Conservation (phyloP, 37 sponge, comb jelly and placozoan species). For the Ephydatia muelleri region DNA sequence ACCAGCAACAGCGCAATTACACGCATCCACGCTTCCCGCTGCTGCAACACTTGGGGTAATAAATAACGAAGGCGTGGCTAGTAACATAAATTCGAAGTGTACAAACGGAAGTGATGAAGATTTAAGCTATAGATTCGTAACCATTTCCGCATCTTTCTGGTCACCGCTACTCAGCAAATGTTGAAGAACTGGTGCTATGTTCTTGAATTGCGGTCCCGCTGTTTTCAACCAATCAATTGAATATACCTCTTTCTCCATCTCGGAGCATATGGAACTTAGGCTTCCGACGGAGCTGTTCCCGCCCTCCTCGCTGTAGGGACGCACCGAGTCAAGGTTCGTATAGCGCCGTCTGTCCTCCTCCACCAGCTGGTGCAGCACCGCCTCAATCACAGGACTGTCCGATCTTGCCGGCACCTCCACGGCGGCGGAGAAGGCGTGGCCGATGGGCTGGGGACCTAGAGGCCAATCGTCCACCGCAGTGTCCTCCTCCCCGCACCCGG, state of each 20-base stretch:
- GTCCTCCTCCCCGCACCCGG: conserved; percentile 52
- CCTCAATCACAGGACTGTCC: conserved; percentile 32
- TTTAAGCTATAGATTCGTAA: background rate
- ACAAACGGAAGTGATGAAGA: too few relatives aligned
- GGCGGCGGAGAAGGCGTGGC: background rate
- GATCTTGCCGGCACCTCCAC: conserved; percentile 14
- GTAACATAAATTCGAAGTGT: too few relatives aligned
- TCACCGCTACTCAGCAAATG: background rate
- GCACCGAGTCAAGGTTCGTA: conserved; percentile 36
- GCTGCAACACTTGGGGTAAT: background rate
- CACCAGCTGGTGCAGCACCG: conserved; percentile 19
- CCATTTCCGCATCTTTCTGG: background rate
- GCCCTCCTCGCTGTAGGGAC: conserved; percentile 40
- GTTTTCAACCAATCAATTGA: conserved; percentile 33
- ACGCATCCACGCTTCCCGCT: background rate
- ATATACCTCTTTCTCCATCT: conserved; percentile 22
- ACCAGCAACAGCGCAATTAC: background rate
- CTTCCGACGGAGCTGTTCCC: conserved; percentile 10
- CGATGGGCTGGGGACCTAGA: background rate
- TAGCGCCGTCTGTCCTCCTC: conserved; percentile 10
- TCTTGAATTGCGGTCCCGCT: conserved; percentile 48
- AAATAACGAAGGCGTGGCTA: background rate
- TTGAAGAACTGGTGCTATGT: background rate
- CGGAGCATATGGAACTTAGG: conserved; percentile 32
- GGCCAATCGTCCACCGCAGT: conserved; percentile 8